A percentile compares a stretch with the other conserved stretches of the same genome.
These are phyloP conservation scores for Scolopax rusticola DNA, from an alignment of 2,797 vertebrate genomes.

Conservation along the genomic window DNA sequence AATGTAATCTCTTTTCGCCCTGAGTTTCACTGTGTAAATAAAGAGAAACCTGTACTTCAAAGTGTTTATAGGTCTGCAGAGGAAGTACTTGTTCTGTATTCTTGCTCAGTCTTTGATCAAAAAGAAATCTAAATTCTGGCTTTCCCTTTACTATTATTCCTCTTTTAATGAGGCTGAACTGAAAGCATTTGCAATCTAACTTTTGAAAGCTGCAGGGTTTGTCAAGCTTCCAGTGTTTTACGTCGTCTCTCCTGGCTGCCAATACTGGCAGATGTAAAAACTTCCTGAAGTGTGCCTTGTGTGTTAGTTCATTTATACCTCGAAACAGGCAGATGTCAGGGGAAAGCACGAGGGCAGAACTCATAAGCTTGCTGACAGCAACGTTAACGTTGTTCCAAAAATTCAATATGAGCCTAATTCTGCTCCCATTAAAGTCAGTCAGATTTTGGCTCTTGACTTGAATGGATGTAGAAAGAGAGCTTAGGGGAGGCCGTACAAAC, in stretches of 20 bases:
- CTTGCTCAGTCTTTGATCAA: not conserved
- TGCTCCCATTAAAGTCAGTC: constrained; percentile 34
- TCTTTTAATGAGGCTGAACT: constrained; percentile 20
- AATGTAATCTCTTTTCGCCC: not conserved
- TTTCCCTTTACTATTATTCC: not conserved
- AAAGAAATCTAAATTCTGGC: not conserved
- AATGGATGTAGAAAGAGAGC: not conserved
- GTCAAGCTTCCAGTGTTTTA: constrained; percentile 42
- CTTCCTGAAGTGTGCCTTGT: not conserved
- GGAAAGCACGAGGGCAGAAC: constrained; percentile 27
- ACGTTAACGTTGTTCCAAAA: constrained; percentile 25
- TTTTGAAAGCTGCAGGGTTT: constrained; percentile 49
- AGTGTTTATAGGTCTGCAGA: not conserved
- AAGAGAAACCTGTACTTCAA: not conserved
- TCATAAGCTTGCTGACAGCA: constrained; percentile 47
- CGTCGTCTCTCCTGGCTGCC: not conserved
- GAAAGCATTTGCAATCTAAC: not conserved
- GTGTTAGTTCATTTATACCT: constrained; percentile 50
- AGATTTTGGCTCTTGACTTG: constrained; percentile 48
- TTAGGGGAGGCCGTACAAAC: not conserved
- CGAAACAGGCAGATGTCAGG: constrained; percentile 36
- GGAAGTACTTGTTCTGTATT: not conserved
- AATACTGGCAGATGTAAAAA: constrained; percentile 49
- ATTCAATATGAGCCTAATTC: constrained; percentile 48
- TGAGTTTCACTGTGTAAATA: not conserved